Evolutionary conservation across 2,888 invertebrate species (phyloP).

Genomic region (Ormyrus labotus): DNA sequence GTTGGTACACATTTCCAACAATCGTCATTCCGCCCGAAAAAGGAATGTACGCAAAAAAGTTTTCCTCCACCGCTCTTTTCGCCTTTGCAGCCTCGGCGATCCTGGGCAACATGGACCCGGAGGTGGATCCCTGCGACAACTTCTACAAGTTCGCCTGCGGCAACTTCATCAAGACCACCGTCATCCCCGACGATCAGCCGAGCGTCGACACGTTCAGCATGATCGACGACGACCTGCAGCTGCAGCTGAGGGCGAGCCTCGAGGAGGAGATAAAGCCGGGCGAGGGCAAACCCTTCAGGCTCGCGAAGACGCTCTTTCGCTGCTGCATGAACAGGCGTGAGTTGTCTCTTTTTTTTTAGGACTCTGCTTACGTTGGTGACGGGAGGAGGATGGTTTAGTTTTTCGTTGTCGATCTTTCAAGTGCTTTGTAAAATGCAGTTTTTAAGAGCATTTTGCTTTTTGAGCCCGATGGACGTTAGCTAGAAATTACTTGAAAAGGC

Average conservation of each 20-base stretch:
- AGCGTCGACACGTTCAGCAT: slow-evolving; percentile 86
- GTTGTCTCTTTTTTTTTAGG: slow-evolving; percentile 66
- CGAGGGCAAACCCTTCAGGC: slow-evolving; percentile 84
- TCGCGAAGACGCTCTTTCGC: slow-evolving; percentile 90
- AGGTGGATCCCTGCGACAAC: slow-evolving; percentile 85
- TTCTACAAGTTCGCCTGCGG: slow-evolving; percentile 88
- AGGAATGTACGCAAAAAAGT: not conserved
- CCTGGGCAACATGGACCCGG: slow-evolving; percentile 83
- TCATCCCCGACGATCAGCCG: slow-evolving; percentile 88
- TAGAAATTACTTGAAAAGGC: too few relatives aligned
- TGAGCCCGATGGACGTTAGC: too few relatives aligned
- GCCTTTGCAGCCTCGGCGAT: slow-evolving; percentile 84
- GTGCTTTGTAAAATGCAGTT: too few relatives aligned
- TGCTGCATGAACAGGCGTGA: slow-evolving; percentile 93
- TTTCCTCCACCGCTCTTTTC: too few relatives aligned
- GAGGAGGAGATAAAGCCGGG: slow-evolving; percentile 79
- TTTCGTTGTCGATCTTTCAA: not conserved
- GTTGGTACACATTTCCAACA: slow-evolving; percentile 71
- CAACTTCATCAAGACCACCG: slow-evolving; percentile 82
- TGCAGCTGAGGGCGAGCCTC: slow-evolving; percentile 83
- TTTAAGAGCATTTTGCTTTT: too few relatives aligned
- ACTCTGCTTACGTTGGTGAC: not conserved
- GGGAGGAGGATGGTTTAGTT: not conserved
- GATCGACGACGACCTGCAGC: slow-evolving; percentile 85
- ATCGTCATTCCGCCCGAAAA: not conserved